phyloP scores from a whole-genome alignment of 2,888 invertebrate species.

The Cyclophora punctaria region DNA sequence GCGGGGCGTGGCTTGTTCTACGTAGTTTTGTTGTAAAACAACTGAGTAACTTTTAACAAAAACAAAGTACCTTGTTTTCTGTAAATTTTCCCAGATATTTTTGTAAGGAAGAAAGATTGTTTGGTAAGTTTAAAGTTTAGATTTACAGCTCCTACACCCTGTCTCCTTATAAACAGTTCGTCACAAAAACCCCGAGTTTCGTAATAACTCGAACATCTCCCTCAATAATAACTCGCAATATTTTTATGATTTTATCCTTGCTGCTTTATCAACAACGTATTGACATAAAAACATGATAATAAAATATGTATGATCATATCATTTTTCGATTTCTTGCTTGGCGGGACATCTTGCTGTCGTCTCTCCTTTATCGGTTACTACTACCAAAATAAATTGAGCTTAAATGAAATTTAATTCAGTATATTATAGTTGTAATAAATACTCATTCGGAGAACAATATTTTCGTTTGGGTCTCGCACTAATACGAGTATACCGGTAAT shows the following conservation, averaged over 20 bases:
- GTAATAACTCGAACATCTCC: slow-evolving; percentile 5
- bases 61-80: too few species aligned
- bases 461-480: not conserved
- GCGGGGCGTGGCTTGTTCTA: too few species aligned
- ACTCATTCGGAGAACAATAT: not conserved
- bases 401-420: not conserved
- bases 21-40: too few species aligned
- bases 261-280: slow-evolving; percentile 23
- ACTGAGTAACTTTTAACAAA: too few species aligned
- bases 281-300: slow-evolving; percentile 35
- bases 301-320: slow-evolving; percentile 27
- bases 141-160: slow-evolving; percentile 7
- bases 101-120: slow-evolving; percentile 5
- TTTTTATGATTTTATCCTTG: slow-evolving; percentile 22
- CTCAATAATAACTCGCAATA: slow-evolving; percentile 20
- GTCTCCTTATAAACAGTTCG: slow-evolving; percentile 4
- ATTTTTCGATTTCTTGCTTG: slow-evolving; percentile 17
- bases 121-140: slow-evolving; percentile 10
- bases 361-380: slow-evolving; percentile 7
- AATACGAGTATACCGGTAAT: not conserved
- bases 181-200: slow-evolving; percentile 12
- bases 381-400: slow-evolving; percentile 9
- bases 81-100: not conserved
- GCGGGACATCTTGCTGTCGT: slow-evolving; percentile 16
- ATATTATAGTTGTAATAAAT: not conserved